Conservation (phyloP, 2,797 vertebrate genomes). For the Scolopax rusticola region DNA sequence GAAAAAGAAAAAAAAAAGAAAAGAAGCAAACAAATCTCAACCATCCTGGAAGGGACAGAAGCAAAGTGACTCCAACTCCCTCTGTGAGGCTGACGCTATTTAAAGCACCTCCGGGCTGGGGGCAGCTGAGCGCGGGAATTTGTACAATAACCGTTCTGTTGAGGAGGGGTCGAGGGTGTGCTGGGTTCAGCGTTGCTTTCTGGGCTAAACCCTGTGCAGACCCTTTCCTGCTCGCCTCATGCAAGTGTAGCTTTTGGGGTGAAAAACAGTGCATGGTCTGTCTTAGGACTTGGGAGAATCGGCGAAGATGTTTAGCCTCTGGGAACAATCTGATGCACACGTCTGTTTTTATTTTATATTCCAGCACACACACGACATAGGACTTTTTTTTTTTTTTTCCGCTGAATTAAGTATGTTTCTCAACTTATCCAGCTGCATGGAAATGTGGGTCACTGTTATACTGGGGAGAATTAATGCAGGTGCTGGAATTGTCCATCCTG, state of each 20-base stretch:
- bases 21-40: neutral
- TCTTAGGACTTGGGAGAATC: neutral
- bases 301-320: neutral
- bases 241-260: neutral
- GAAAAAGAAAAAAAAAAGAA: neutral
- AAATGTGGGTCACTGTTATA: rapidly evolving
- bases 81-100: conserved; percentile 31
- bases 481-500: neutral
- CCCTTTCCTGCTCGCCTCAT: neutral
- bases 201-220: neutral
- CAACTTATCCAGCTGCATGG: neutral
- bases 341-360: neutral
- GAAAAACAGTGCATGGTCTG: conserved; percentile 3
- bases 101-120: conserved; percentile 23
- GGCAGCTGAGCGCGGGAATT: neutral
- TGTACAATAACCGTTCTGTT: conserved; percentile 51
- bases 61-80: neutral
- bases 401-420: neutral
- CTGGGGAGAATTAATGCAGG: neutral
- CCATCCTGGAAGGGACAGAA: conserved; percentile 35
- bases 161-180: neutral
- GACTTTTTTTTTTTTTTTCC: neutral
- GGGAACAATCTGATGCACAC: rapidly evolving
- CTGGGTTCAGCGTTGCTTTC: neutral
- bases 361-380: neutral